These are phyloP conservation scores for Tyria jacobaeae DNA, from an alignment of 2,888 invertebrate species.

Conservation along the genomic window DNA sequence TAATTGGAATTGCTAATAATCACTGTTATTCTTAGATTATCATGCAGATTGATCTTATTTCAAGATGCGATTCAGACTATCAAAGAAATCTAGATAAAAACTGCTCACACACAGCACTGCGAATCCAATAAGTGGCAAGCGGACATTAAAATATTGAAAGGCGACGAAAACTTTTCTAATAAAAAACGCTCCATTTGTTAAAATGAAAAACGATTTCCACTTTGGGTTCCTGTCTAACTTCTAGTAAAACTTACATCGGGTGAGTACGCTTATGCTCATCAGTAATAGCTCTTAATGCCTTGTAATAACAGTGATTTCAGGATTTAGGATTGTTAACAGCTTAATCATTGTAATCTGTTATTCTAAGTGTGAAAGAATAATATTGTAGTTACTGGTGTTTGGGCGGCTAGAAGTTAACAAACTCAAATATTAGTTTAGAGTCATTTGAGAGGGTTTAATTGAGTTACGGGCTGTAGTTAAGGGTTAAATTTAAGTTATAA, in stretches of 20 bases:
- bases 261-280: slow-evolving; percentile 24
- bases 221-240: slow-evolving; percentile 44
- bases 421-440: slow-evolving; percentile 18
- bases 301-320: slow-evolving; percentile 32
- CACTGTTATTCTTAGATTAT: neutral
- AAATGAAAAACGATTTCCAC: slow-evolving; percentile 67
- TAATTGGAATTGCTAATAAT: too few species aligned
- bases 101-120: slow-evolving; percentile 12
- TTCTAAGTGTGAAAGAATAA: slow-evolving; percentile 19
- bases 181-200: slow-evolving; percentile 72
- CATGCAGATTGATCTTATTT: neutral
- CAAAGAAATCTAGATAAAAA: slow-evolving; percentile 34
- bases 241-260: slow-evolving; percentile 28
- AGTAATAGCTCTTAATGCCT: slow-evolving; percentile 26
- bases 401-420: slow-evolving; percentile 16
- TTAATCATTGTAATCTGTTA: slow-evolving; percentile 27
- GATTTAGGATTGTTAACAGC: slow-evolving; percentile 24
- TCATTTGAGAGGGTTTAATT: slow-evolving; percentile 18
- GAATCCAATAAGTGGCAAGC: slow-evolving; percentile 60
- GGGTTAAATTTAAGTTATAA: too few species aligned
- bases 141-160: slow-evolving; percentile 70
- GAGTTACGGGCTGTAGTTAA: neutral
- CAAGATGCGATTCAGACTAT: slow-evolving; percentile 28
- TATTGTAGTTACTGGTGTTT: slow-evolving; percentile 24
- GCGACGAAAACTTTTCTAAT: slow-evolving; percentile 71